Evolutionary conservation across 1,140 invertebrate species (phyloP), one percentile per base, ranked within the genome.

Genomic region (Cyrtorhinus lividipennis): DNA sequence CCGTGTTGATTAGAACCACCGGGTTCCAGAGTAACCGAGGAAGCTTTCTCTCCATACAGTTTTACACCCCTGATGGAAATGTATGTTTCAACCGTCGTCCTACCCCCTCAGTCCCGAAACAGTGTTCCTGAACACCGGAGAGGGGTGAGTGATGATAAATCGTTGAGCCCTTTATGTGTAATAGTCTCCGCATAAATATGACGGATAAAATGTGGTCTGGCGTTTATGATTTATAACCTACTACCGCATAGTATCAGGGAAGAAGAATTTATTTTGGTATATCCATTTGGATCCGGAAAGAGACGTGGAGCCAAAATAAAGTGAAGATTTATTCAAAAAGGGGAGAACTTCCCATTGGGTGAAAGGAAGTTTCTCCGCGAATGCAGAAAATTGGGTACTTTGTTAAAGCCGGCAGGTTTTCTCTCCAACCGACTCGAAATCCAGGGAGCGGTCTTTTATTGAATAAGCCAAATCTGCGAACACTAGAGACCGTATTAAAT

Each of bases 41-140:
- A n/a, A n/a, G n/a, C n/a, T n/a, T n/a, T n/a, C 48, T 12, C 12
- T 20, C 48, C 8, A 8, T 20, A 20, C 48, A 53, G 10, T 15
- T 53, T 53, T 53, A 53, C 48, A 13, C 48, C 18, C 48, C 48
- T 53, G 48, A 53, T 53, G 48, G 48, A 53, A 53, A 53, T 53
- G 48, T 53, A 53, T 53, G 48, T 53, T 22, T 20, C 3, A 5
- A 10, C 48, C 20, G 10, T 53, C 30, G 30, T 5, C 5, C 30
- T 5, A 5, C 5, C 30, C 5, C 30, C 5, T 8, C 30, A 15
- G 15, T 8, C 5, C 30, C 5, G 30, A 15, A 38, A 15, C 5
- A 38, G 15, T 15, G 5, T 38, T 5, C 30, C 5, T 15, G 5
- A 15, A 38, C 30, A 38, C 5, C 5, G 30, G 30, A 38, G 30